phyloP scores from a whole-genome alignment of 2,113 vertebrate species.

The Tursiops truncatus region DNA sequence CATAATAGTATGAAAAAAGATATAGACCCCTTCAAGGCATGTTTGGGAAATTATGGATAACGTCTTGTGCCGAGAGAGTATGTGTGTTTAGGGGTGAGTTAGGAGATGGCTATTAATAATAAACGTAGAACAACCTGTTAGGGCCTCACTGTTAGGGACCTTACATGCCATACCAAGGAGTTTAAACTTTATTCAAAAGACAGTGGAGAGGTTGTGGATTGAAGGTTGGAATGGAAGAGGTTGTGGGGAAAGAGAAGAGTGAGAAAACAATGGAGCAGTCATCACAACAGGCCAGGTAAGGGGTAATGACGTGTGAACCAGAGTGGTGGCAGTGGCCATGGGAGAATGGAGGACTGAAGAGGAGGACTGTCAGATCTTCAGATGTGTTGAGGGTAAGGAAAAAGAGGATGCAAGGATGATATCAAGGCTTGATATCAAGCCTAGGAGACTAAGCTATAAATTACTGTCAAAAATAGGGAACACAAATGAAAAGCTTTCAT shows the following conservation, averaged over 20 bases:
- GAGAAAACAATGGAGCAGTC: background rate
- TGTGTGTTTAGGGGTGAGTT: background rate
- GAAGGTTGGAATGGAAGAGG: background rate
- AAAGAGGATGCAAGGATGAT: background rate
- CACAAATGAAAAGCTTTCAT: background rate
- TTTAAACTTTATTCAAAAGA: constrained; percentile 24
- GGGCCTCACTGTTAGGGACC: background rate
- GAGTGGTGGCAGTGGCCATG: background rate
- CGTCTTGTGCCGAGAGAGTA: background rate
- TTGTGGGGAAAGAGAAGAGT: background rate
- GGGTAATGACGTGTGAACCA: background rate
- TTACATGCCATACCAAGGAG: background rate
- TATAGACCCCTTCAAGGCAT: background rate
- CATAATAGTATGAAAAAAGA: background rate
- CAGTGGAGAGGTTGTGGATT: background rate
- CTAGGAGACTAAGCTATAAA: background rate
- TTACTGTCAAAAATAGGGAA: background rate
- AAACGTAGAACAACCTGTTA: background rate
- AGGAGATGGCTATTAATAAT: background rate
- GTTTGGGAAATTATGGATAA: background rate
- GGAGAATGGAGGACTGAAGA: background rate
- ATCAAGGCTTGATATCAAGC: background rate
- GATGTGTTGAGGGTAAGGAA: background rate
- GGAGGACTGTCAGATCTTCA: background rate
- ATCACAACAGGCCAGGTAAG: background rate